Percentiles rank a stretch among this genome's conserved stretches.
Conservation (phyloP, 2,888 invertebrate species). For the Spisula solida region DNA sequence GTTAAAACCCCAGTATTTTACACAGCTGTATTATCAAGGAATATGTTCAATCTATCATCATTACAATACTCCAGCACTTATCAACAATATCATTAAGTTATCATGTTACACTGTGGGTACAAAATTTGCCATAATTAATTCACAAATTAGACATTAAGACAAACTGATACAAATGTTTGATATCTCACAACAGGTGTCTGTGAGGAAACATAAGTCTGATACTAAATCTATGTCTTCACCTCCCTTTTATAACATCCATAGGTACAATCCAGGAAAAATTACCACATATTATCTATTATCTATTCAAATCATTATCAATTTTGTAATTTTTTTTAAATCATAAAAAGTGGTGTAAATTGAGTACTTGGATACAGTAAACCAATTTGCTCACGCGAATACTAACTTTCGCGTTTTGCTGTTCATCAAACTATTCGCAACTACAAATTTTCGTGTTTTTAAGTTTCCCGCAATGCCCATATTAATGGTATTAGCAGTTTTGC, state of each 20-base stretch:
- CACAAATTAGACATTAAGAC: constrained; percentile 14
- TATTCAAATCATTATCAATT: not conserved
- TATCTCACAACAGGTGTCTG: constrained; percentile 7
- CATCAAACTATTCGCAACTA: no score
- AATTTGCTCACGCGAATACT: no score
- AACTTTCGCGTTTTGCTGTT: no score
- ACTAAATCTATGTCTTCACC: not conserved
- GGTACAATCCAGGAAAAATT: not conserved
- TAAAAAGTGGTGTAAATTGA: not conserved
- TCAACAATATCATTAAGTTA: constrained; percentile 15
- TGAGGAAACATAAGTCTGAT: not conserved
- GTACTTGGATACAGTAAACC: no score
- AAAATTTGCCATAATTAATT: not conserved
- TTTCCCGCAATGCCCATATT: no score
- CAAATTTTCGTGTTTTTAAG: no score
- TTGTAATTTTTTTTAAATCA: not conserved
- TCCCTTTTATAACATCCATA: not conserved
- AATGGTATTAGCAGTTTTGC: no score
- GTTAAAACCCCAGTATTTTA: not conserved
- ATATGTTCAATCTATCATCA: not conserved
- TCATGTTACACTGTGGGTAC: not conserved
- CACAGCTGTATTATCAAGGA: not conserved
- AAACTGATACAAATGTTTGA: not conserved
- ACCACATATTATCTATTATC: not conserved
- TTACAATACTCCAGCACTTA: not conserved